phyloP scores from a whole-genome alignment of 2,797 vertebrate species.

The Poecilia gillii region DNA sequence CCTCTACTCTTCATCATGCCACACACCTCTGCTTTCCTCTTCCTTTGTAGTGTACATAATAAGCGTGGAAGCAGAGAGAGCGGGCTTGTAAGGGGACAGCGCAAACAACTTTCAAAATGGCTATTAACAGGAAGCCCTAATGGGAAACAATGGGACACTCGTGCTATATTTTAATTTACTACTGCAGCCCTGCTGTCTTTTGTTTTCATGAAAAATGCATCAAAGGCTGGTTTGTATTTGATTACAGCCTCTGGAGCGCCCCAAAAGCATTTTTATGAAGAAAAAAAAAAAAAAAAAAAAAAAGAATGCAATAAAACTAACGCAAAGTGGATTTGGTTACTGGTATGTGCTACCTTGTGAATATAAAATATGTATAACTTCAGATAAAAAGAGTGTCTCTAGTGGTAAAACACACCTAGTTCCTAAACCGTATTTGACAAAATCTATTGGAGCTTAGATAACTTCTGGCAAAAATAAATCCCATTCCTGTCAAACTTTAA shows the following conservation, averaged over 20 bases:
- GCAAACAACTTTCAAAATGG: conserved; percentile 45
- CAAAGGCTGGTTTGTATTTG: conserved; percentile 40
- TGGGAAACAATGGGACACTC: conserved; percentile 51
- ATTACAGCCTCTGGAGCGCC: conserved; percentile 33
- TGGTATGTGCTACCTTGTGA: conserved; percentile 7
- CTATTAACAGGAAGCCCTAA: conserved; percentile 47
- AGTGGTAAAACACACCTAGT: conserved; percentile 6
- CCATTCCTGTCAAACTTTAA: not conserved
- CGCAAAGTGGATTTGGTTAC: conserved; percentile 3
- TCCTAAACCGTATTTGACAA: not conserved
- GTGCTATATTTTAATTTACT: conserved; percentile 39
- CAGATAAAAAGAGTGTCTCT: conserved; percentile 7
- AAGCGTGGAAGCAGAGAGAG: conserved; percentile 23
- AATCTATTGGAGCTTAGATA: not conserved
- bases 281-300: conserved; percentile 19
- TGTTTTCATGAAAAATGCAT: conserved; percentile 37
- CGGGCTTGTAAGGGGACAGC: conserved; percentile 33
- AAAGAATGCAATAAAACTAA: conserved; percentile 21
- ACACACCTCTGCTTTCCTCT: conserved; percentile 21
- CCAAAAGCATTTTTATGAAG: conserved; percentile 28
- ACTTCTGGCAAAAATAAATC: conserved; percentile 4
- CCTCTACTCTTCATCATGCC: conserved; percentile 35
- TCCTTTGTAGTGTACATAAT: conserved; percentile 58
- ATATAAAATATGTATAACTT: conserved; percentile 7
- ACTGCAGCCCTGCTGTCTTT: conserved; percentile 28